These are phyloP conservation scores for Machimus atricapillus DNA, from an alignment of 2,888 invertebrate genomes.

Conservation along the genomic window DNA sequence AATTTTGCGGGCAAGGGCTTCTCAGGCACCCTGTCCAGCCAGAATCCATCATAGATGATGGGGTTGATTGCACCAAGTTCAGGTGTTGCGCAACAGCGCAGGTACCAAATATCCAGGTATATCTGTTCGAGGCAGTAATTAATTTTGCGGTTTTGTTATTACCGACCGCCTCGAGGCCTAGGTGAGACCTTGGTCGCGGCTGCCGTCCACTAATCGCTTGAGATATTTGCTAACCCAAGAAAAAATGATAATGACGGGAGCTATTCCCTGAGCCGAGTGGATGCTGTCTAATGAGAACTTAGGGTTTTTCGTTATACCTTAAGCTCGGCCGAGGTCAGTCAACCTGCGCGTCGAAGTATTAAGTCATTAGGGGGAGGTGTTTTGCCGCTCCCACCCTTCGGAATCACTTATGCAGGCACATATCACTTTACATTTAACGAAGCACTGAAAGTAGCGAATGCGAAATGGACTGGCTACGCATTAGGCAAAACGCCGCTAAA, in stretches of 20 bases:
- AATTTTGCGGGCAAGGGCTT: neutral
- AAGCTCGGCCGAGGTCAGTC: neutral
- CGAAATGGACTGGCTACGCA: neutral
- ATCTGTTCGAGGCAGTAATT: constrained; percentile 21
- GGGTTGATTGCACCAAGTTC: constrained; percentile 31
- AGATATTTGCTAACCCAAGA: constrained; percentile 19
- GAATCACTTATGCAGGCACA: constrained; percentile 19
- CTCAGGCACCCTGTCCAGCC: neutral
- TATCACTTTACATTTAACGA: constrained; percentile 13
- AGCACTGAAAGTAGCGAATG: neutral
- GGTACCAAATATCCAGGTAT: neutral
- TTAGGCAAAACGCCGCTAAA: neutral
- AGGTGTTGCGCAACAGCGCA: neutral
- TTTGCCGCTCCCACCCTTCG: neutral
- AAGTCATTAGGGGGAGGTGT: neutral
- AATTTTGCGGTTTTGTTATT: constrained; percentile 31
- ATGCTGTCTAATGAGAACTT: constrained; percentile 35
- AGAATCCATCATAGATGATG: constrained; percentile 6
- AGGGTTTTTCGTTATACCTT: constrained; percentile 34
- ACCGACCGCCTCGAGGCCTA: neutral
- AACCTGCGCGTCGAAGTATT: neutral
- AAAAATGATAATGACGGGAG: constrained; percentile 37
- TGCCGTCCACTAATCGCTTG: constrained; percentile 25
- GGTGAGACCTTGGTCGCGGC: neutral
- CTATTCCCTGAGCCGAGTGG: neutral